Evolutionary conservation across 2,888 invertebrate genomes (phyloP).

Genomic region (Drosophila limbata): DNA sequence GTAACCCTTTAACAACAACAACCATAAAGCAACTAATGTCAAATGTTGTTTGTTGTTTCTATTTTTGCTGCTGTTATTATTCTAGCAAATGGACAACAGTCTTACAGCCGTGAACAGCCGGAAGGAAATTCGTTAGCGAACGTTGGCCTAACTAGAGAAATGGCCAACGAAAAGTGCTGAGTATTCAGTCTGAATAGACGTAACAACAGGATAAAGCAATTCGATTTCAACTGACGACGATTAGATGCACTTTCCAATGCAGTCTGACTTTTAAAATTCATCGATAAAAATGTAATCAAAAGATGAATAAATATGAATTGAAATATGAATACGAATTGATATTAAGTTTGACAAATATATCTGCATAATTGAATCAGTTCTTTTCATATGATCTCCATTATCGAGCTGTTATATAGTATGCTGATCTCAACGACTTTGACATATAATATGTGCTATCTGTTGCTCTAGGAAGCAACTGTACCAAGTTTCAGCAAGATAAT

Average conservation of each 20-base stretch:
- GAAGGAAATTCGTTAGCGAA: constrained; percentile 67
- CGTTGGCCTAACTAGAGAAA: constrained; percentile 22
- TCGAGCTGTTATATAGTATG: not conserved
- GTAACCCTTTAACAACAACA: constrained; percentile 34
- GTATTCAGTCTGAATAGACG: constrained; percentile 20
- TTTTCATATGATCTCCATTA: not conserved
- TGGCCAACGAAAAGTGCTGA: constrained; percentile 25
- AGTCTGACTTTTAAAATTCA: not conserved
- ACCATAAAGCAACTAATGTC: constrained; percentile 40
- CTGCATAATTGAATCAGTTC: not conserved
- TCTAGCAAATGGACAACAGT: constrained; percentile 66
- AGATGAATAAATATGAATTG: not conserved
- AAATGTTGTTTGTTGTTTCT: constrained; percentile 43
- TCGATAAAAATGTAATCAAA: not conserved
- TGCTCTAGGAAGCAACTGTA: not conserved
- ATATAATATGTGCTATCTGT: not conserved
- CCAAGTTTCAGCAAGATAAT: not conserved
- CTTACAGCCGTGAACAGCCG: constrained; percentile 36
- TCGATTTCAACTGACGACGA: not conserved
- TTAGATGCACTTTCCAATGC: not conserved
- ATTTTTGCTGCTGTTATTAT: constrained; percentile 49
- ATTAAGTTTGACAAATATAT: not conserved
- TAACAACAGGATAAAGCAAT: not conserved
- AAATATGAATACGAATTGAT: not conserved
- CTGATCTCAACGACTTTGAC: not conserved